Percentiles rank a stretch among this genome's conserved stretches.
These are phyloP conservation scores for Rhabdornis inornatus DNA, from an alignment of 2,113 vertebrate genomes.

Conservation along the genomic window DNA sequence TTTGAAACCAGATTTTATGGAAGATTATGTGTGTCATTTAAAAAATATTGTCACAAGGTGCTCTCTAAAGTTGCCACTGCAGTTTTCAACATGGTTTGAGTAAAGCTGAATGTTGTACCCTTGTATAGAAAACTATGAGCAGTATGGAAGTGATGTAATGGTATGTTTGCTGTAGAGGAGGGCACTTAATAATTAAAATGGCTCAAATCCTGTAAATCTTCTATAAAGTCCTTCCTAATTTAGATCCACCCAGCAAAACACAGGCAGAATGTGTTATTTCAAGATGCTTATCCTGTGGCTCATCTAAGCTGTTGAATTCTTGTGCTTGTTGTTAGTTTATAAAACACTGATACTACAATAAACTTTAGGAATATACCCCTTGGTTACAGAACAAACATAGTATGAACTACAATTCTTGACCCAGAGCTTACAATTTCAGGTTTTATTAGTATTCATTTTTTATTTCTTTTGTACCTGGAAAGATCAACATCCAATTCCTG, in stretches of 20 bases:
- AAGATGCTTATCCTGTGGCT: not conserved
- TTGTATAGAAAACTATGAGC: slow-evolving; percentile 33
- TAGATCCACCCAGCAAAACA: not conserved
- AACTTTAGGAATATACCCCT: not conserved
- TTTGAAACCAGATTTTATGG: not conserved
- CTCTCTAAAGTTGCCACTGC: not conserved
- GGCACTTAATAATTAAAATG: not conserved
- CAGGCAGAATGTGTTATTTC: not conserved
- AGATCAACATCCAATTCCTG: not conserved
- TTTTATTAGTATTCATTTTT: not conserved
- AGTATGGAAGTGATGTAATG: slow-evolving; percentile 20
- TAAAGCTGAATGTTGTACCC: slow-evolving; percentile 8
- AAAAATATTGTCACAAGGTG: not conserved
- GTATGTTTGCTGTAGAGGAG: not conserved
- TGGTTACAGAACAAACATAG: not conserved
- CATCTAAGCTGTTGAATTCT: not conserved
- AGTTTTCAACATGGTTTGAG: slow-evolving; percentile 22
- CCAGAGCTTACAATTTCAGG: not conserved
- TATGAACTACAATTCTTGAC: not conserved
- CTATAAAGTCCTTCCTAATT: not conserved
- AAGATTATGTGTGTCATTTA: not conserved
- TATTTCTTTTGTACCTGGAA: not conserved
- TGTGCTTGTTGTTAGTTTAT: not conserved
- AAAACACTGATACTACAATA: not conserved
- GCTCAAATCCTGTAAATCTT: not conserved